Conservation (phyloP, 2,888 invertebrate genomes). For the Autographa gamma region DNA sequence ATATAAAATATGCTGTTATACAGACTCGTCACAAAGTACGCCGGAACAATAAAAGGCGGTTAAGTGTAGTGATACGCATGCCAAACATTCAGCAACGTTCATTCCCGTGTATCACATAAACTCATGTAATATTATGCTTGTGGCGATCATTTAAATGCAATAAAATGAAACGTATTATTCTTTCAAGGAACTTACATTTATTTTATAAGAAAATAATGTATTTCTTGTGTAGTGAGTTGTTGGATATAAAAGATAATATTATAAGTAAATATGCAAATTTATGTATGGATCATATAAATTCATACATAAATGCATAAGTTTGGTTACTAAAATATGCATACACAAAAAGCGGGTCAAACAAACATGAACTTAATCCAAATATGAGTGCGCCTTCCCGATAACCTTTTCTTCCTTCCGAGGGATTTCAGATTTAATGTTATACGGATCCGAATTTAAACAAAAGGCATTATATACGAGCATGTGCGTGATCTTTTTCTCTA, state of each 20-base stretch:
- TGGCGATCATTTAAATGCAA: background rate
- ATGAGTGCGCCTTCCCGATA: conserved; percentile 1
- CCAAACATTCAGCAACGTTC: conserved; percentile 15
- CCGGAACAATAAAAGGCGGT: conserved; percentile 23
- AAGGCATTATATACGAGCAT: conserved; percentile 6
- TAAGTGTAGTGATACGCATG: conserved; percentile 20
- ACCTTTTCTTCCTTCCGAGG: background rate
- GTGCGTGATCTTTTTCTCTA: conserved; percentile 12
- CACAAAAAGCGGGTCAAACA: conserved; percentile 3
- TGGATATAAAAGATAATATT: background rate
- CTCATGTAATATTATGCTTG: background rate
- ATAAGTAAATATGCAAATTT: background rate
- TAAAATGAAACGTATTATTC: background rate
- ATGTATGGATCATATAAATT: background rate
- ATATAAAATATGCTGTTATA: background rate
- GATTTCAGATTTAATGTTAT: conserved; percentile 9
- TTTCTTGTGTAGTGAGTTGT: no score
- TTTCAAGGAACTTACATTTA: background rate
- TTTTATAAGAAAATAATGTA: no score
- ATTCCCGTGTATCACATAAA: background rate
- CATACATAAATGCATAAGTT: background rate
- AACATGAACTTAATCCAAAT: background rate
- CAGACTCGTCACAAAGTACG: conserved; percentile 25
- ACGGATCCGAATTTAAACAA: conserved; percentile 11
- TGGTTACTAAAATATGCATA: background rate